Conservation (phyloP, 2,113 vertebrate species). For the Bombycilla garrulus region DNA sequence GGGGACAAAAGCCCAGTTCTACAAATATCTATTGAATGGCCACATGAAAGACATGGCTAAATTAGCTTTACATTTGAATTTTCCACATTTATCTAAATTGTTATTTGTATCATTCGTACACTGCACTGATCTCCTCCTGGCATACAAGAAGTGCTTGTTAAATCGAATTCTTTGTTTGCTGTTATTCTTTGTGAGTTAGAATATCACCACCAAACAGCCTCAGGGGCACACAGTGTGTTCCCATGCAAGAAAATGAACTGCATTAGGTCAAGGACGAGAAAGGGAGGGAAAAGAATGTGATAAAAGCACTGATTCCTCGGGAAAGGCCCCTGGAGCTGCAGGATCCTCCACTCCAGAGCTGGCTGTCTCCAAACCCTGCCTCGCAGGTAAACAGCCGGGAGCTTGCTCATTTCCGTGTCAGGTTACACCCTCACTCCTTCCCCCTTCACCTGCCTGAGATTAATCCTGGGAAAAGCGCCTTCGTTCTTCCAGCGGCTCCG, state of each 20-base stretch:
- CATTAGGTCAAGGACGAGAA: not conserved
- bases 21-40: not conserved
- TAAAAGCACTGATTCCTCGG: not conserved
- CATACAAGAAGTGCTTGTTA: not conserved
- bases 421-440: slow-evolving; percentile 40
- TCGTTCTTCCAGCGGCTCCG: not conserved
- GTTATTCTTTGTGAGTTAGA: not conserved
- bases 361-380: slow-evolving; percentile 51
- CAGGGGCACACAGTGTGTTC: not conserved
- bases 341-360: not conserved
- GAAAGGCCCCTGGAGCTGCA: not conserved
- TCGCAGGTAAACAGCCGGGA: slow-evolving; percentile 66
- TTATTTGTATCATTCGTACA: not conserved
- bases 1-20: not conserved
- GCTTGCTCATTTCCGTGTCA: slow-evolving; percentile 41
- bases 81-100: not conserved
- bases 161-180: not conserved
- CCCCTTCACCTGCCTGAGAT: not conserved
- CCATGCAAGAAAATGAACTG: not conserved
- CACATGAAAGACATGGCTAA: not conserved
- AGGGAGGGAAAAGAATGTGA: not conserved
- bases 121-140: not conserved
- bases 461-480: not conserved
- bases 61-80: not conserved
- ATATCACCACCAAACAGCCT: not conserved